phyloP scores from a whole-genome alignment of 2,888 invertebrate species.

The Callosobruchus maculatus region DNA sequence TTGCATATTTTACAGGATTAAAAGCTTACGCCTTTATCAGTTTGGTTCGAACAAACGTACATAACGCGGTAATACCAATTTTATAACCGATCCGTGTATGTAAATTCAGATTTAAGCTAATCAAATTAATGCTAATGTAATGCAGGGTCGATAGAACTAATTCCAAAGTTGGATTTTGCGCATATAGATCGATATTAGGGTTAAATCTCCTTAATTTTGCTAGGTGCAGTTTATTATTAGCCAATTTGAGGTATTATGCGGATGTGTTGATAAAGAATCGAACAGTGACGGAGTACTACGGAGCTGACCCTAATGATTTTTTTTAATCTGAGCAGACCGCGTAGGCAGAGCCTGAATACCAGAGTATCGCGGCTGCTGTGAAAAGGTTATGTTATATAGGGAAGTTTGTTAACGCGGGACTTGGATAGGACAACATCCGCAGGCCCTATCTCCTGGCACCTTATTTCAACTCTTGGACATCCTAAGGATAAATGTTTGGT shows the following conservation, averaged over 20 bases:
- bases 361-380: too few relatives aligned
- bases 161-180: neutral
- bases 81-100: neutral
- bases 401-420: too few relatives aligned
- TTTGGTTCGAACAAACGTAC: neutral
- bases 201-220: neutral
- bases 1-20: neutral
- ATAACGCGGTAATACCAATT: neutral
- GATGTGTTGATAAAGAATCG: too few relatives aligned
- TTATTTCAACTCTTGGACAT: too few relatives aligned
- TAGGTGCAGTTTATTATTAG: neutral
- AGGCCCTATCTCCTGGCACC: too few relatives aligned
- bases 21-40: neutral
- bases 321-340: too few relatives aligned
- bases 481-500: too few relatives aligned
- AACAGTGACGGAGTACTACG: too few relatives aligned
- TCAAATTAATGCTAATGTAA: neutral
- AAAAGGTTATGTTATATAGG: too few relatives aligned
- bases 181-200: neutral
- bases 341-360: too few relatives aligned
- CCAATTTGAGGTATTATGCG: neutral
- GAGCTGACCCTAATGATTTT: too few relatives aligned
- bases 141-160: neutral
- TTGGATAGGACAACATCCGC: too few relatives aligned
- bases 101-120: neutral